A percentile compares a stretch with the other conserved stretches of the same genome.
Evolutionary conservation across 2,888 invertebrate genomes (phyloP).

Genomic region (Coelopa pilipes): DNA sequence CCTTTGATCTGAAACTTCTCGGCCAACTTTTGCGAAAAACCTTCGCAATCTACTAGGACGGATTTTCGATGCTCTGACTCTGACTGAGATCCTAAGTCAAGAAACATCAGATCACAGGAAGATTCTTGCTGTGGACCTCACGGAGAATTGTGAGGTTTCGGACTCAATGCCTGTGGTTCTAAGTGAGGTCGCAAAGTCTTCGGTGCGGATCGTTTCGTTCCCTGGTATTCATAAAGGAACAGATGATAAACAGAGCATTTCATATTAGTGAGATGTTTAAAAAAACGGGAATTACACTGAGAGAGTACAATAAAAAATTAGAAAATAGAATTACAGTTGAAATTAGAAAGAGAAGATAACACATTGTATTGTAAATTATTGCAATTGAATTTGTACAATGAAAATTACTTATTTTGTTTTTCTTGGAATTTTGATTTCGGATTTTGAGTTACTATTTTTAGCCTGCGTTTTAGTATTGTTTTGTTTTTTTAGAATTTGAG

Average conservation of each 20-base stretch:
- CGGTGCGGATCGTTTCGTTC: not conserved
- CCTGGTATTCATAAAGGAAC: not conserved
- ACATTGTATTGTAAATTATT: constrained; percentile 15
- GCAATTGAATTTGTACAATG: constrained; percentile 28
- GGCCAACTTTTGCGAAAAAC: too few relatives aligned
- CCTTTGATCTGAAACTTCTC: too few relatives aligned
- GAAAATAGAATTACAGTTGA: constrained; percentile 7
- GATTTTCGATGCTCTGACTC: too few relatives aligned
- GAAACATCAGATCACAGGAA: too few relatives aligned
- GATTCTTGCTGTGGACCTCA: too few relatives aligned
- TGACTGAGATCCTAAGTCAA: too few relatives aligned
- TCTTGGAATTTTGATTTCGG: constrained; percentile 1
- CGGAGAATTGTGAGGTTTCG: too few relatives aligned
- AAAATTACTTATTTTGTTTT: constrained; percentile 34
- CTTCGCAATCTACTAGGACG: too few relatives aligned
- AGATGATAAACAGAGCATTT: not conserved
- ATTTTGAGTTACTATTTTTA: constrained; percentile 4
- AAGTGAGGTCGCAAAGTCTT: not conserved
- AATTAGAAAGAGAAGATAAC: constrained; percentile 19
- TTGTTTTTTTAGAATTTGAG: not conserved
- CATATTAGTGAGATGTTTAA: not conserved
- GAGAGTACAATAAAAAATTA: constrained; percentile 3
- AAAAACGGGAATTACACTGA: constrained; percentile 26
- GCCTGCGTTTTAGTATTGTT: constrained; percentile 2
- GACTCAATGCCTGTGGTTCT: too few relatives aligned